phyloP scores from a whole-genome alignment of 2,113 vertebrate species.

The Monopterus albus region DNA sequence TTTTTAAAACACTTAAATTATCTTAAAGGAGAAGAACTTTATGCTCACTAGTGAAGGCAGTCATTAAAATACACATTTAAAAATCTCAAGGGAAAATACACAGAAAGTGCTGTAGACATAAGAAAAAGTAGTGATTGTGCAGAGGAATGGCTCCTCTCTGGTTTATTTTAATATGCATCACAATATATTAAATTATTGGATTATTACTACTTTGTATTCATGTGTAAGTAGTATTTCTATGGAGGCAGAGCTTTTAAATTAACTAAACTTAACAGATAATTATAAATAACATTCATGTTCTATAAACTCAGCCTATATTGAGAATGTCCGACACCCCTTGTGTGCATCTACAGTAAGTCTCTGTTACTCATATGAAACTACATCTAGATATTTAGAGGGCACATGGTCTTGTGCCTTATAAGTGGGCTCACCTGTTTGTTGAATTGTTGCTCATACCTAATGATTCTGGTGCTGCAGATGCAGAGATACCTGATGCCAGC shows the following conservation, averaged over 20 bases:
- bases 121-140: too few species aligned
- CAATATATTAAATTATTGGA: too few species aligned
- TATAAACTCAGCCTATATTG: too few species aligned
- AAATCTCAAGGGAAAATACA: not conserved
- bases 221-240: not conserved
- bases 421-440: constrained; percentile 28
- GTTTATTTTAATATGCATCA: too few species aligned
- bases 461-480: not conserved
- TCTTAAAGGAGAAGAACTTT: not conserved
- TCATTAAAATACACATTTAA: too few species aligned
- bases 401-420: constrained; percentile 48
- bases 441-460: constrained; percentile 2
- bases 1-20: constrained; percentile 23
- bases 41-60: not conserved
- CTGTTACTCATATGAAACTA: constrained; percentile 10
- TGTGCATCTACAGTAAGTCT: not conserved
- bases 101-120: too few species aligned
- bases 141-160: too few species aligned
- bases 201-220: not conserved
- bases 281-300: too few species aligned
- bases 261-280: too few species aligned
- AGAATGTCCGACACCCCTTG: not conserved
- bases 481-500: not conserved
- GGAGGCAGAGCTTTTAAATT: too few species aligned
- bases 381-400: constrained; percentile 12